Evolutionary conservation across 2,797 vertebrate genomes (phyloP).

Genomic region (Enteromius paludinosus): DNA sequence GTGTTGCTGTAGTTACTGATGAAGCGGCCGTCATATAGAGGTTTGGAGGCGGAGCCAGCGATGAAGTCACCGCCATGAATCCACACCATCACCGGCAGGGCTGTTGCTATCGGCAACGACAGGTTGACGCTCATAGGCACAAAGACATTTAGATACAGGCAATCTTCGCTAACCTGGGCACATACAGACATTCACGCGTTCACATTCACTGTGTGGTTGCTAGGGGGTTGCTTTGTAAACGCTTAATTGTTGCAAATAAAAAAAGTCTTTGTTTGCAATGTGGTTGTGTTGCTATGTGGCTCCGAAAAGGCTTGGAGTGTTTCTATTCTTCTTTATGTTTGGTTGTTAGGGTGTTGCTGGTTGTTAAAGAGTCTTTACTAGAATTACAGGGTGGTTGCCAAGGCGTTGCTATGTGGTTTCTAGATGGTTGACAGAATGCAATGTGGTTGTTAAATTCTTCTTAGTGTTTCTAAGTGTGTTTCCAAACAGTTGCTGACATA

Average conservation of each 20-base stretch:
- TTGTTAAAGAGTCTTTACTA: neutral
- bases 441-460: neutral
- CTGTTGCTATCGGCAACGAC: conserved; percentile 55
- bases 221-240: neutral
- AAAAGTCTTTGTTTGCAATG: too few species aligned
- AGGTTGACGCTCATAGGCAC: conserved; percentile 73
- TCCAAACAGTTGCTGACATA: too few species aligned
- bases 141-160: conserved; percentile 81
- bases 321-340: neutral
- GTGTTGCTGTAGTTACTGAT: conserved; percentile 79
- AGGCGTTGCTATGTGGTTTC: neutral
- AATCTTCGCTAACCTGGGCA: conserved; percentile 81
- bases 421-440: neutral
- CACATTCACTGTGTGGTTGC: neutral
- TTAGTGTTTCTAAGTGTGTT: neutral
- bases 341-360: neutral
- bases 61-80: conserved; percentile 83
- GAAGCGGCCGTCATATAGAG: conserved; percentile 80
- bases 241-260: too few species aligned
- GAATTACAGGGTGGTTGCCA: neutral
- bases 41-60: conserved; percentile 79
- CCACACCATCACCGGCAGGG: conserved; percentile 81
- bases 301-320: too few species aligned
- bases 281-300: too few species aligned
- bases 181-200: neutral